A percentile compares a stretch with the other conserved stretches of the same genome.
phyloP scores from a whole-genome alignment of 1,140 invertebrate species.

The Calliopsis andreniformis region DNA sequence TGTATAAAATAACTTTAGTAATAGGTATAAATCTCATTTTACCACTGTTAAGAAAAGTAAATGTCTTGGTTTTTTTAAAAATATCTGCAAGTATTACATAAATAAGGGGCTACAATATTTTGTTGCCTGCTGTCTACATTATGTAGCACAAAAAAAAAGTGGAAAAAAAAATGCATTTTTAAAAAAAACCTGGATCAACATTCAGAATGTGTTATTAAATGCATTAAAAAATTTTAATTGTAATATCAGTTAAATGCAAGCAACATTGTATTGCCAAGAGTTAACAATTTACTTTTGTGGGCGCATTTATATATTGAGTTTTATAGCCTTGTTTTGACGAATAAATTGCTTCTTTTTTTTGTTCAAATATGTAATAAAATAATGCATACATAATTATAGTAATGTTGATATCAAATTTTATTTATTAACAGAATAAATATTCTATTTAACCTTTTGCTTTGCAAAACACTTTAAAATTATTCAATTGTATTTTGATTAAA shows the following conservation, averaged over 20 bases:
- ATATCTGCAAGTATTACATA: neutral
- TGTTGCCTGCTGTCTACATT: neutral
- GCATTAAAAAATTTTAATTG: constrained; percentile 13
- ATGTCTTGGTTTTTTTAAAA: neutral
- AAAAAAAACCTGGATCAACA: constrained; percentile 1
- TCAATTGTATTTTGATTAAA: too few species aligned
- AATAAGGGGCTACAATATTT: neutral
- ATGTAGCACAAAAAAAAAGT: neutral
- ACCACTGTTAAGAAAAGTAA: constrained; percentile 6
- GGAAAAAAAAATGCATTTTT: neutral
- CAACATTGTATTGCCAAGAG: neutral
- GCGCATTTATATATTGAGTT: constrained; percentile 22
- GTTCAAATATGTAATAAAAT: neutral
- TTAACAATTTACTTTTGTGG: constrained; percentile 20
- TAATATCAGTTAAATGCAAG: neutral
- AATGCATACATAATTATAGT: neutral
- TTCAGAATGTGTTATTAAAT: neutral
- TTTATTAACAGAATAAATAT: neutral
- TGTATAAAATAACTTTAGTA: constrained; percentile 58
- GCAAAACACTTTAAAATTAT: too few species aligned
- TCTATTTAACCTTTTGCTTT: neutral
- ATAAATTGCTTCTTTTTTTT: constrained; percentile 6
- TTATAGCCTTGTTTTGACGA: constrained; percentile 13
- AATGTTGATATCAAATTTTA: neutral
- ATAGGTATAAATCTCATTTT: constrained; percentile 50